phyloP scores from a whole-genome alignment of 2,113 vertebrate genomes.

The Ceratotherium simum region DNA sequence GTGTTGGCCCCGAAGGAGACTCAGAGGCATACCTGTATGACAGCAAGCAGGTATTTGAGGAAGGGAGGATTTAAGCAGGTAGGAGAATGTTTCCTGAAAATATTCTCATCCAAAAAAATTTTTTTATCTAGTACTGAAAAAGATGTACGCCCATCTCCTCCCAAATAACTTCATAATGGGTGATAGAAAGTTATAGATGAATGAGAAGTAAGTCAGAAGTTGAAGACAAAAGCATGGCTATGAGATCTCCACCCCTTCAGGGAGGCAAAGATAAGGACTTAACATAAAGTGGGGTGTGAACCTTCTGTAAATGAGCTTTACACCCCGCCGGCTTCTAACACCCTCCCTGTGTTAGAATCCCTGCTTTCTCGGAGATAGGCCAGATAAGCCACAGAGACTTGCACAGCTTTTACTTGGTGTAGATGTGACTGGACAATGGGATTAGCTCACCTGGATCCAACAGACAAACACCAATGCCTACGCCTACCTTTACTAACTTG shows the following conservation, averaged over 20 bases:
- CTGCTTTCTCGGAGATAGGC: background rate
- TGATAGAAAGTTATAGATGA: background rate
- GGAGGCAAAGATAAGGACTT: slow-evolving; percentile 61
- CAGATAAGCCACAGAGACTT: slow-evolving; percentile 46
- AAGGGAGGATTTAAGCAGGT: background rate
- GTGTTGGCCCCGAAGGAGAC: background rate
- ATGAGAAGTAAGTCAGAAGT: background rate
- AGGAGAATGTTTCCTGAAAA: background rate
- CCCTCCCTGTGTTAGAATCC: background rate
- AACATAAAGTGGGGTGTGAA: slow-evolving; percentile 5
- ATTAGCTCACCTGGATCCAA: background rate
- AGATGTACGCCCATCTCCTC: background rate
- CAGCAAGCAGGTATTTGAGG: background rate
- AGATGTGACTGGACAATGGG: background rate
- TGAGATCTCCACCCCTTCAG: background rate
- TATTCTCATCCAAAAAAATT: background rate
- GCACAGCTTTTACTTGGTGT: background rate
- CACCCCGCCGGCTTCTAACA: background rate
- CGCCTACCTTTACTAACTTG: background rate
- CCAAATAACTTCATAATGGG: background rate
- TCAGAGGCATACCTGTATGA: background rate
- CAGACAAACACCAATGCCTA: background rate
- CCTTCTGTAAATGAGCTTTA: background rate
- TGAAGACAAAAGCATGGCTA: background rate
- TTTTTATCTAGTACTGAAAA: background rate